phyloP scores from a whole-genome alignment of 2,888 invertebrate species.

The Spilarctia lutea region DNA sequence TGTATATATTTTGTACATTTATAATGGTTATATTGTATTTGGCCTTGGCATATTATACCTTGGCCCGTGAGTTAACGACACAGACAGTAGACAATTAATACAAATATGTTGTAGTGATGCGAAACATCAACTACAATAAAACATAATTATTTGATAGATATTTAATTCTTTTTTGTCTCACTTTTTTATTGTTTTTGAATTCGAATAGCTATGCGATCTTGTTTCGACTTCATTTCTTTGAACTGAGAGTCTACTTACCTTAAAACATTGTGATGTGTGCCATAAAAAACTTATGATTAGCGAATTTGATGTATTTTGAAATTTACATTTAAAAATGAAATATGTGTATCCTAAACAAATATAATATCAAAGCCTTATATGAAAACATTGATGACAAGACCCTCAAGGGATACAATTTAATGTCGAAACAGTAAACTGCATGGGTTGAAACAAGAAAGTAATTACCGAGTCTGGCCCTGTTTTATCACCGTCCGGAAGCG shows the following conservation, averaged over 20 bases:
- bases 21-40: neutral
- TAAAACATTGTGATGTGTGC: neutral
- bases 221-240: neutral
- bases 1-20: neutral
- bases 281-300: neutral
- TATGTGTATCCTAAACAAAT: neutral
- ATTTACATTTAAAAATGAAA: neutral
- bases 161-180: neutral
- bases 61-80: neutral
- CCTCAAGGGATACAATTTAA: conserved; percentile 15
- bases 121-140: neutral
- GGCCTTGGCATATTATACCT: neutral
- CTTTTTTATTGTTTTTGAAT: neutral
- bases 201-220: neutral
- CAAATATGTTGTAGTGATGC: neutral
- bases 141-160: neutral
- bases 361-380: neutral
- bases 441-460: conserved; percentile 46
- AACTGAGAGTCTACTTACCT: neutral
- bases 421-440: conserved; percentile 30
- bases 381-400: conserved; percentile 29
- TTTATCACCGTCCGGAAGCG: conserved; percentile 32
- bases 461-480: conserved; percentile 40
- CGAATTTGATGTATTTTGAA: too few relatives aligned
- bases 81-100: neutral